Conservation (phyloP, 2,888 invertebrate species). For the Callinectes sapidus region DNA sequence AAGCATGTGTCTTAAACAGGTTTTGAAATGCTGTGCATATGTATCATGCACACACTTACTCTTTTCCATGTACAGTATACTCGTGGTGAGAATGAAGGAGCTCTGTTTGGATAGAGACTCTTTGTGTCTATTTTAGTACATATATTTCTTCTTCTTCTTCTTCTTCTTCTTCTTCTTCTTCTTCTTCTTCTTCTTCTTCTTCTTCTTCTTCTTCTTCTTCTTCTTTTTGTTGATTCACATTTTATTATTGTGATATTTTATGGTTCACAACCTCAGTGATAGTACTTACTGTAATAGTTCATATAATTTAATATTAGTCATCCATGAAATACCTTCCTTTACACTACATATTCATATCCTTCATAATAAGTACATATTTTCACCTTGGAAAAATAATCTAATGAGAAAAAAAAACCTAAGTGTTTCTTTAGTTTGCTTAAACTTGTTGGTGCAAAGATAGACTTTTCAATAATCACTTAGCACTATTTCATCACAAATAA, state of each 20-base stretch:
- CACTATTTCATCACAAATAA: background rate
- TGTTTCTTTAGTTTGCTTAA: background rate
- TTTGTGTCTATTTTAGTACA: background rate
- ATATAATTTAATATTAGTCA: background rate
- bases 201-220: background rate
- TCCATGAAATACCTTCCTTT: background rate
- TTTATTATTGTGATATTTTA: constrained; percentile 26
- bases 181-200: no score
- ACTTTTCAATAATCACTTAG: background rate
- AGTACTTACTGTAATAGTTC: background rate
- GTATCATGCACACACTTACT: background rate
- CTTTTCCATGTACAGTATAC: background rate
- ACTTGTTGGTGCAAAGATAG: background rate
- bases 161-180: no score
- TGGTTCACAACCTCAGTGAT: constrained; percentile 19
- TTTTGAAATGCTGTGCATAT: background rate
- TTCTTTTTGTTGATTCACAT: background rate
- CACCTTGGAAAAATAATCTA: background rate
- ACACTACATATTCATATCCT: background rate
- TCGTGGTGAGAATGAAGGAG: background rate
- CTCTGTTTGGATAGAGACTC: background rate
- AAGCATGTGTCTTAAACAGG: background rate
- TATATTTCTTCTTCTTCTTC: background rate
- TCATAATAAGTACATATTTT: background rate
- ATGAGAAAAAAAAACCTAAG: background rate